These are phyloP conservation scores for Pelochelys cantorii DNA, from an alignment of 2,797 vertebrate species.

Conservation along the genomic window DNA sequence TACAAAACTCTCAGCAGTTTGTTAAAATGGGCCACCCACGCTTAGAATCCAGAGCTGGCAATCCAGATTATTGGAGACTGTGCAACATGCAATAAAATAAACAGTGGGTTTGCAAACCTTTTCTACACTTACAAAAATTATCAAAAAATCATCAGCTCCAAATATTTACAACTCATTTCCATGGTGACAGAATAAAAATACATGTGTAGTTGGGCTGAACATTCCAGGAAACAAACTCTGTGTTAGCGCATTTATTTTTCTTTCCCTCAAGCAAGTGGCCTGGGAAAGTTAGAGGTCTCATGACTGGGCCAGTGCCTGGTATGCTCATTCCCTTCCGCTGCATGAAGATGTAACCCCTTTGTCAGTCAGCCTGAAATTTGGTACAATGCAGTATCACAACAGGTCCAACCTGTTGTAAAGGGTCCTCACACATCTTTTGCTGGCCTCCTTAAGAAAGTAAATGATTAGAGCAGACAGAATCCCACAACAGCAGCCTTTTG, in stretches of 20 bases:
- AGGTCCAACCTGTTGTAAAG: background rate
- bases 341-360: background rate
- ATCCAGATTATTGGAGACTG: background rate
- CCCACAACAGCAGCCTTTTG: fast-evolving
- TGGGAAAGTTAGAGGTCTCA: slow-evolving; percentile 16
- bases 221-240: slow-evolving; percentile 26
- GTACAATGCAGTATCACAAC: background rate
- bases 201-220: slow-evolving; percentile 19
- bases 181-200: slow-evolving; percentile 54
- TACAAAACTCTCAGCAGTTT: background rate
- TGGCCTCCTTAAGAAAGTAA: background rate
- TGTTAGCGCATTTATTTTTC: background rate
- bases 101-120: slow-evolving; percentile 7
- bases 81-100: background rate
- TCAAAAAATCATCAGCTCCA: slow-evolving; percentile 39
- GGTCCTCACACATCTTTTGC: background rate
- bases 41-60: background rate
- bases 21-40: fast-evolving
- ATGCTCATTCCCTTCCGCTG: background rate
- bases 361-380: background rate
- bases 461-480: background rate
- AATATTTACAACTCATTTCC: slow-evolving; percentile 57
- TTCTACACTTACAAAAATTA: slow-evolving; percentile 9
- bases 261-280: slow-evolving; percentile 34
- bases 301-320: background rate